Conservation (phyloP, 2,797 vertebrate species). For the Clarias fuscus region DNA sequence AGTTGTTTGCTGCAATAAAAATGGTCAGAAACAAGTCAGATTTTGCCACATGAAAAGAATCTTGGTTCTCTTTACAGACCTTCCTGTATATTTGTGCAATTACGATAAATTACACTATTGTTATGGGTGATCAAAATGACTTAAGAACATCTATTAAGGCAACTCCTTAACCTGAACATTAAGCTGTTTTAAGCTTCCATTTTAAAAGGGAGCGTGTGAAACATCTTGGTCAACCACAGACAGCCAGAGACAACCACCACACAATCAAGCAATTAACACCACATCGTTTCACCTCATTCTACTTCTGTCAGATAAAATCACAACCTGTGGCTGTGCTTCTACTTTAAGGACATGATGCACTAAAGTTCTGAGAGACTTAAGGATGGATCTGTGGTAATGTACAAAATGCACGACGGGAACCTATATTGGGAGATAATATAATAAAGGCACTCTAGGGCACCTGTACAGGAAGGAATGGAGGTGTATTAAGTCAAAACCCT, state of each 20-base stretch:
- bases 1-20: slow-evolving; percentile 32
- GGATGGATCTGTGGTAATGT: not conserved
- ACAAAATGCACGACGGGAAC: slow-evolving; percentile 11
- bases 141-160: slow-evolving; percentile 72
- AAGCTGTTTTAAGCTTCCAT: not conserved
- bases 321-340: slow-evolving; percentile 50
- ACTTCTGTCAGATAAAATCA: slow-evolving; percentile 42
- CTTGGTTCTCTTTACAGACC: slow-evolving; percentile 4
- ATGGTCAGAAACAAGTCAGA: slow-evolving; percentile 36
- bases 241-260: slow-evolving; percentile 45
- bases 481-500: not conserved
- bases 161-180: slow-evolving; percentile 67
- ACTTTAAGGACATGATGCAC: not conserved
- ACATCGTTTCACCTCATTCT: slow-evolving; percentile 39
- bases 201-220: slow-evolving; percentile 33
- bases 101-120: slow-evolving; percentile 40
- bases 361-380: not conserved
- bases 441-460: slow-evolving; percentile 57
- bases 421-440: slow-evolving; percentile 25
- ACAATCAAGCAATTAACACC: slow-evolving; percentile 34
- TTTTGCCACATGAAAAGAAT: slow-evolving; percentile 29
- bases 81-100: slow-evolving; percentile 40
- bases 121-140: slow-evolving; percentile 38
- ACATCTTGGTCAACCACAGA: slow-evolving; percentile 33
- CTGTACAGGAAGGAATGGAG: slow-evolving; percentile 49